A percentile compares a stretch with the other conserved stretches of the same genome.
Conservation (phyloP, 2,113 vertebrate genomes). For the Corydoras maculifer region DNA sequence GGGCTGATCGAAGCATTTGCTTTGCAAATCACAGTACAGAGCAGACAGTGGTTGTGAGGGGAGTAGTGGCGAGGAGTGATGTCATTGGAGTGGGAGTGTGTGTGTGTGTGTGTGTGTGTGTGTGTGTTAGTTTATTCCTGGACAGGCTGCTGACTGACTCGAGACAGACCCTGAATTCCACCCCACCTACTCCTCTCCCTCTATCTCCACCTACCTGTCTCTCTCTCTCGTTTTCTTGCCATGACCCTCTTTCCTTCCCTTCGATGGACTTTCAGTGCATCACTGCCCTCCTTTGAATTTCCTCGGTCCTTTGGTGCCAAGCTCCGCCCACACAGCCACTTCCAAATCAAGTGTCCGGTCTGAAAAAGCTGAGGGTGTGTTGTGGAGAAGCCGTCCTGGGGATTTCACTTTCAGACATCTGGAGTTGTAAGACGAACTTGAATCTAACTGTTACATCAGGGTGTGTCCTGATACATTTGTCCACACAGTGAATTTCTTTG, state of each 20-base stretch:
- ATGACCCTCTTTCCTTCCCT: neutral
- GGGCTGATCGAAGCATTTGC: conserved; percentile 11
- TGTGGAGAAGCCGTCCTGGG: neutral
- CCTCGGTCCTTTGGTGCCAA: conserved; percentile 12
- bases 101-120: conserved; percentile 1
- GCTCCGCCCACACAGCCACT: conserved; percentile 20
- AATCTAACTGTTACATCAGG: too few species aligned
- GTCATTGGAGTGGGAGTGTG: conserved; percentile 19
- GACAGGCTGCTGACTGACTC: conserved; percentile 37
- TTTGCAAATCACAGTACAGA: conserved; percentile 9
- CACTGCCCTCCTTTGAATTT: neutral
- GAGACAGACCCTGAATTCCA: conserved; percentile 31
- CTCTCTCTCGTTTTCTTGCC: conserved; percentile 1
- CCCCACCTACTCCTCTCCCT: neutral
- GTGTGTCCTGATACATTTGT: too few species aligned
- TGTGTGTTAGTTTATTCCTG: neutral
- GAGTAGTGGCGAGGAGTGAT: conserved; percentile 23
- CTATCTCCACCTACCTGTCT: conserved; percentile 8
- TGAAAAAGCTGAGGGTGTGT: conserved; percentile 4
- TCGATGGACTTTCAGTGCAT: conserved; percentile 36
- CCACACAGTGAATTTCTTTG: too few species aligned
- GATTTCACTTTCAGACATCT: too few species aligned
- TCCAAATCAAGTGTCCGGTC: conserved; percentile 13
- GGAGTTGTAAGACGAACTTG: too few species aligned
- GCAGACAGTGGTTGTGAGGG: conserved; percentile 11